Evolutionary conservation across 2,797 vertebrate genomes (phyloP), one percentile per base, ranked within the genome.

Genomic region (Clarias pachynema): DNA sequence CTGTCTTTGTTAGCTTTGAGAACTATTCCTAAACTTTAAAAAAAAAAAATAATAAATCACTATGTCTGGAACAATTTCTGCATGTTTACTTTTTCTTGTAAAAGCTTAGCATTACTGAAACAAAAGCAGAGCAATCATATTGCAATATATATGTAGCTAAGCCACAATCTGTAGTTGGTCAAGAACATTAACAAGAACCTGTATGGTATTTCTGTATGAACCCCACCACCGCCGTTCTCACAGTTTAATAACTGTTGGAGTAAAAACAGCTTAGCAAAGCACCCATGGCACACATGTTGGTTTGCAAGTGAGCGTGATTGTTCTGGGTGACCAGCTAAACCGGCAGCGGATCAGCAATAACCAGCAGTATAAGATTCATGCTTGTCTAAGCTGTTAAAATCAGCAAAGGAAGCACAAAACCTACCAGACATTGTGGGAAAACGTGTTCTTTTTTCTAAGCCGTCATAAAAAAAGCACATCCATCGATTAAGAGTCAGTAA

Each of bases 401-500:
- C 24, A 66, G 79, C 79, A 81, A 10, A 81, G 18, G 18, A 81
- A 31, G 2, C 18, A 66, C 40, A 81, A 85, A 79, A 34, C 9
- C 29, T 77, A 59, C 75, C 20, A 24, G 57, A 79, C 16, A 22
- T 37, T n/a, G 59, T 79, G 77, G 22, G 57, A 79, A 62, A 78
- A 62, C 66, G 59, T 31, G 8, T 62, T 78, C 29, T 24, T 81
- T 81, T 22, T 75, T 75, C 29, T 44, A 18, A 82, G 44, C 29
- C 0, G 24, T 66, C 59, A 57, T 37, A 44, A 75, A 53, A 49
- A 40, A 63, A 29, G 29, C 29, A 65, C 7, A 6, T 66, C 12
- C 18, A 72, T 85, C 82, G 87, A 89, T 82, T 31, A 26, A 26
- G n/a, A 88, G 86, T 60, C 87, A 72, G 79, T 65, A 40, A 89